Evolutionary conservation across 2,797 vertebrate genomes (phyloP).

Genomic region (Gastrophryne carolinensis): DNA sequence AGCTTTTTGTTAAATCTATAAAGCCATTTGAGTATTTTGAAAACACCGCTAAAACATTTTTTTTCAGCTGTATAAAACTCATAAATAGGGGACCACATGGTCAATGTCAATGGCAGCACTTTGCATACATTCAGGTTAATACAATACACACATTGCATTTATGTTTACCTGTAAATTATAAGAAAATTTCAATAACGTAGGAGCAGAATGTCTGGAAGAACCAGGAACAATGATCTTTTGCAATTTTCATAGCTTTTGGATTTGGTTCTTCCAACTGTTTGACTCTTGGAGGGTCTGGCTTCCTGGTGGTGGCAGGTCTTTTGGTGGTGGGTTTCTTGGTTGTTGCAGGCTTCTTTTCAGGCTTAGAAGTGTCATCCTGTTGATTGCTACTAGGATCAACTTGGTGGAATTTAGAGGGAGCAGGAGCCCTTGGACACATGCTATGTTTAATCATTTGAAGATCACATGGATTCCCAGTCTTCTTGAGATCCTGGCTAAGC

Average conservation of each 20-base stretch:
- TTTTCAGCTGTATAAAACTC: no score
- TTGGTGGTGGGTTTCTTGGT: constrained; percentile 28
- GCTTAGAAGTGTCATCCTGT: constrained; percentile 39
- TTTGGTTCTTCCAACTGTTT: constrained; percentile 53
- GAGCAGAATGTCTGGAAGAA: constrained; percentile 75
- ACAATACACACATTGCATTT: not conserved
- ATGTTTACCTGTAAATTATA: constrained; percentile 60
- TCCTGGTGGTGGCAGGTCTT: constrained; percentile 1
- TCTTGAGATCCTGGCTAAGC: constrained; percentile 72
- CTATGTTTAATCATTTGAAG: constrained; percentile 63
- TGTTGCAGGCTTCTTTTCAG: constrained; percentile 32
- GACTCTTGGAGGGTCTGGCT: constrained; percentile 9
- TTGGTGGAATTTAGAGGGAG: constrained; percentile 72
- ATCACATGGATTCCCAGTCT: constrained; percentile 70
- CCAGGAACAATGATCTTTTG: constrained; percentile 77
- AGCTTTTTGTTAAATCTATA: no score
- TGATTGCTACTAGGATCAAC: constrained; percentile 56
- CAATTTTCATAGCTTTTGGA: constrained; percentile 67
- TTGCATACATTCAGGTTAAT: not conserved
- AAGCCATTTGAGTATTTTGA: no score
- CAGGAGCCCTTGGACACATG: constrained; percentile 73
- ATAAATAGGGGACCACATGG: no score
- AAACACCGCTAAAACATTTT: no score
- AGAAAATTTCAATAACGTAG: constrained; percentile 73
- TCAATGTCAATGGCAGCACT: not conserved